These are phyloP conservation scores for Camarhynchus parvulus DNA, from an alignment of 2,113 vertebrate genomes.

Conservation along the genomic window DNA sequence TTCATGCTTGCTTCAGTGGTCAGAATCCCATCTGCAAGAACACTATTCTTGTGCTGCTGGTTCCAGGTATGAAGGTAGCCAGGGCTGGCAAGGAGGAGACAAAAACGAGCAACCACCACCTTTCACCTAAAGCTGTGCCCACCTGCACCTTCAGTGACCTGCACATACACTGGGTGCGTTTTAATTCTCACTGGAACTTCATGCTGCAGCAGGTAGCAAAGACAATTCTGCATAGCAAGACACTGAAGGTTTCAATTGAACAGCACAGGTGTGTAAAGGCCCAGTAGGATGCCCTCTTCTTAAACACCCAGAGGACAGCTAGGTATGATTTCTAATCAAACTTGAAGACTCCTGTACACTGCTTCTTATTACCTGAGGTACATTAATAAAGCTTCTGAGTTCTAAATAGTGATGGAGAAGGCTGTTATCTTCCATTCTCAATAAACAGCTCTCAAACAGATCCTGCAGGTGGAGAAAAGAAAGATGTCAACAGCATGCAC, in stretches of 20 bases:
- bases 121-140: background rate
- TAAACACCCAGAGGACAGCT: background rate
- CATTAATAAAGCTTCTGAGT: slow-evolving; percentile 79
- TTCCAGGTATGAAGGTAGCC: background rate
- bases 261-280: background rate
- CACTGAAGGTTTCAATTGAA: background rate
- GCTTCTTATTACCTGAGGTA: slow-evolving; percentile 80
- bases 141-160: background rate
- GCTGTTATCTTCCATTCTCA: slow-evolving; percentile 80
- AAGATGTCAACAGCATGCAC: background rate
- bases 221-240: background rate
- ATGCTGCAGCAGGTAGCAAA: background rate
- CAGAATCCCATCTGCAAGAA: background rate
- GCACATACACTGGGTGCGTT: background rate
- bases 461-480: slow-evolving; percentile 73
- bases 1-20: background rate
- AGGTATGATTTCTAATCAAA: background rate
- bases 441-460: slow-evolving; percentile 83
- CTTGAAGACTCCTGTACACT: background rate
- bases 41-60: background rate
- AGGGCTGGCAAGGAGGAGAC: background rate
- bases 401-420: slow-evolving; percentile 86
- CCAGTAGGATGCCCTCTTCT: background rate
- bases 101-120: background rate
- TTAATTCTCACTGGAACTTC: background rate